These are phyloP conservation scores for Brachymystax lenok DNA, from an alignment of 2,797 vertebrate species.

Conservation along the genomic window DNA sequence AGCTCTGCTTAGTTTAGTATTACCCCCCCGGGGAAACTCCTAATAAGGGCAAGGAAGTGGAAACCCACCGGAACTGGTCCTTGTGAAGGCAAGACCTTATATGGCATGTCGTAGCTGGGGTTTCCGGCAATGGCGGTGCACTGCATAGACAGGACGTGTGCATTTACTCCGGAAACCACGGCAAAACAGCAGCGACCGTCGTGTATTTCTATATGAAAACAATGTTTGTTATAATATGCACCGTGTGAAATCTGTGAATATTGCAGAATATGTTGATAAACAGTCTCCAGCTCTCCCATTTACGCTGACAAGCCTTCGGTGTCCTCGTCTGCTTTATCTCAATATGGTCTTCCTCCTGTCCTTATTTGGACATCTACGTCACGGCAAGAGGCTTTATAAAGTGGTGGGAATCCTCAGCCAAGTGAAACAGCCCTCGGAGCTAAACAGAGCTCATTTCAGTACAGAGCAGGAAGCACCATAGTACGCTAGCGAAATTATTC, in stretches of 20 bases:
- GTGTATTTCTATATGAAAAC: neutral
- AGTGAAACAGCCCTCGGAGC: conserved; percentile 53
- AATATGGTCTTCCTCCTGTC: conserved; percentile 91
- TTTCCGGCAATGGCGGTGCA: conserved; percentile 72
- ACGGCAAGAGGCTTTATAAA: conserved; percentile 81
- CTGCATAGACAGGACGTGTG: conserved; percentile 35
- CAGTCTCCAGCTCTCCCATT: conserved; percentile 9
- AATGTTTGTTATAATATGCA: neutral
- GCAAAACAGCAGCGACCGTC: neutral
- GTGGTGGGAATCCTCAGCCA: conserved; percentile 65
- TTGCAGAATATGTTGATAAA: neutral
- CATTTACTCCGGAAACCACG: conserved; percentile 1
- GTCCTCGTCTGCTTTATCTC: conserved; percentile 79
- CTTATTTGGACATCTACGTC: conserved; percentile 94
- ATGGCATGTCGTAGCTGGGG: conserved; percentile 65
- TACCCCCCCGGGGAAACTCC: conserved; percentile 72
- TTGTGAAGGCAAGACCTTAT: conserved; percentile 75
- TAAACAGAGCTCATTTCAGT: conserved; percentile 54
- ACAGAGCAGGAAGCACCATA: conserved; percentile 34
- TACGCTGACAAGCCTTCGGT: conserved; percentile 62
- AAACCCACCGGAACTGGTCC: conserved; percentile 77
- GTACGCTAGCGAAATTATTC: neutral
- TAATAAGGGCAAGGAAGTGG: conserved; percentile 79
- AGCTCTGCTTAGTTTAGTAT: conserved; percentile 42
- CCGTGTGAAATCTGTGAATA: neutral